A percentile compares a stretch with the other conserved stretches of the same genome.
These are phyloP conservation scores for Pseudotriccus pelzelni DNA, from an alignment of 2,797 vertebrate genomes.

Conservation along the genomic window DNA sequence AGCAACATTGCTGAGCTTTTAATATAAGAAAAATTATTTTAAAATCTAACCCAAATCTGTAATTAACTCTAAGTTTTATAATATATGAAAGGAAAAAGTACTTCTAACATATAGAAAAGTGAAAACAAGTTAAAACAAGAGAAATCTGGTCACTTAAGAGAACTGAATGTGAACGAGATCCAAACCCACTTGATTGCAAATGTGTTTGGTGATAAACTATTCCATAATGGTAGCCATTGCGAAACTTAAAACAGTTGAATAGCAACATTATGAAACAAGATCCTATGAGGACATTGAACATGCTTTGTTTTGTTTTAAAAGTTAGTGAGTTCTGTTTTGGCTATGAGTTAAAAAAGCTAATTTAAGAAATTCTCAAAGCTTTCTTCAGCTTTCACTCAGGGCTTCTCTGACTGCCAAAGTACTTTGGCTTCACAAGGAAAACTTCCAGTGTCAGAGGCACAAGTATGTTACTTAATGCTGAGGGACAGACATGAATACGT, in stretches of 20 bases:
- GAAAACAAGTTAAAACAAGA: not conserved
- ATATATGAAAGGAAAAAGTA: not conserved
- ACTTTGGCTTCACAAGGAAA: constrained; percentile 19
- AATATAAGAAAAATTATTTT: not conserved
- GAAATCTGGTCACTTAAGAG: not conserved
- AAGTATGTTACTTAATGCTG: not conserved
- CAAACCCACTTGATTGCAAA: not conserved
- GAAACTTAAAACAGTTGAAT: not conserved
- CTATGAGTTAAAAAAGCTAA: not conserved
- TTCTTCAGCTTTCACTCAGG: not conserved
- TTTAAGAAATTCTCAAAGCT: constrained; percentile 11
- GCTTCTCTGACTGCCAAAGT: constrained; percentile 19
- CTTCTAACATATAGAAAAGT: not conserved
- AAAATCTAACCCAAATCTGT: not conserved
- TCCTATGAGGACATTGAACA: not conserved
- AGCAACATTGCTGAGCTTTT: not conserved
- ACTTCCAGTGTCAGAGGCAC: not conserved
- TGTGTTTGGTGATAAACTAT: not conserved
- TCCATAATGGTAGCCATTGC: not conserved
- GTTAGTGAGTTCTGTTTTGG: not conserved
- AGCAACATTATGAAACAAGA: not conserved
- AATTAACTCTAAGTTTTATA: not conserved
- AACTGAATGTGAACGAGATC: not conserved
- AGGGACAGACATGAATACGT: not conserved
- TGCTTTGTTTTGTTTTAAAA: not conserved